Conservation (phyloP, 2,888 invertebrate species). For the Drosophila hamatofila region DNA sequence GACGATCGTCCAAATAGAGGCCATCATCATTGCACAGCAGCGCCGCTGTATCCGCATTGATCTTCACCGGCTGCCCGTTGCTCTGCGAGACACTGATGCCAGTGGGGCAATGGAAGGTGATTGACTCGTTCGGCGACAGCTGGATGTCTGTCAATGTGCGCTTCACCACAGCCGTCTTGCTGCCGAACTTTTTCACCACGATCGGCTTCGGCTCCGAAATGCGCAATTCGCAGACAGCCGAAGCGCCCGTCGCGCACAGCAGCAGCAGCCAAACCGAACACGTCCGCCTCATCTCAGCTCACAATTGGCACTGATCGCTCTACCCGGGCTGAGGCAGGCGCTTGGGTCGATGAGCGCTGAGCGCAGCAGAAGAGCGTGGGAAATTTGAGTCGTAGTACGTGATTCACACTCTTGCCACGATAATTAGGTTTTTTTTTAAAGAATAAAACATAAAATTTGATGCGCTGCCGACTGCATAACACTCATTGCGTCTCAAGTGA, state of each 20-base stretch:
- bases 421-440: not conserved
- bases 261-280: constrained; percentile 21
- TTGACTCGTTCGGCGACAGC: constrained; percentile 29
- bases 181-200: constrained; percentile 44
- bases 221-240: not conserved
- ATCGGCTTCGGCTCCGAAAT: constrained; percentile 26
- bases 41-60: constrained; percentile 6
- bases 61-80: not conserved
- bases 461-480: not conserved
- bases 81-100: not conserved
- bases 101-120: constrained; percentile 35
- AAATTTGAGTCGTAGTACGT: not conserved
- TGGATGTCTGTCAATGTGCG: accelerated
- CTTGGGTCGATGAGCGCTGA: not conserved
- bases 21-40: constrained; percentile 15
- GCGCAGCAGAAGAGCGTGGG: not conserved
- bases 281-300: constrained; percentile 16
- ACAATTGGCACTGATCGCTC: constrained; percentile 29
- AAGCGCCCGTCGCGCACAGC: not conserved
- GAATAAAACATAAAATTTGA: not conserved
- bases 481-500: not conserved
- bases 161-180: constrained; percentile 32
- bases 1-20: not conserved
- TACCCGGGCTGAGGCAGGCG: not conserved
- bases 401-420: not conserved